Base-by-base conservation (phyloP, 2,888 invertebrate species). In the Hirtodrosophila alboralis region DNA sequence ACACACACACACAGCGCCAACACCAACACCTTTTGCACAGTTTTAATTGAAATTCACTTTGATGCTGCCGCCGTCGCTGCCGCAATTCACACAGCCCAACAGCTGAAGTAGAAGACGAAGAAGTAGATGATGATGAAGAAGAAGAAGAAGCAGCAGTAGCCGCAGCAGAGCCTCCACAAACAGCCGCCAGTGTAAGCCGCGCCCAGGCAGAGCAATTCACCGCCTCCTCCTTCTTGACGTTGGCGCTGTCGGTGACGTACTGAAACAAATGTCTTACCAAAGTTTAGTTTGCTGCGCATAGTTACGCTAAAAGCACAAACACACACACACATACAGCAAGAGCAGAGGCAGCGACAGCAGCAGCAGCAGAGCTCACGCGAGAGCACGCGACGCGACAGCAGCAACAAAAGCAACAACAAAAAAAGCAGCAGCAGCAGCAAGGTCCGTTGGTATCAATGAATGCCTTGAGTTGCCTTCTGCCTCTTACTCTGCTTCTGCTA, bases 141-240 rank as follows among this genome's bases (percentile, higher is more conserved):
- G 18, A 1, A 8, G 7, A 2, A 23, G 23, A 31, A 71, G 38
- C 49, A 64, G 54, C 38, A 8, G 7, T 6, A 23, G 6, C 23
- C 7, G 1, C 8, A 23, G 23, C 23, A 56, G 44, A 43, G 33
- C 49, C 74, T 54, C 51, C 10, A 34, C 31, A 65, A 13, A 34
- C 31, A 65, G 36, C 49, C 59, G 58, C 38, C 48, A 62, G 38
- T 41, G 68, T 43, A 69, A 69, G 69, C 73, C 52, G 60, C 69
- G 54, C 60, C 68, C 70, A 60, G 38, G 40, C 64, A 54, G 53
- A 68, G 75, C 58, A 67, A 61, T 66, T 85, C 76, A 85, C 86
- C 79, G 79, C 83, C 79, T 79, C 86, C 79, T 79, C 79, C 79
- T 79, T 79, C 79, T 79, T 78, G 75, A 76, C 85, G 85, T 70